phyloP scores from a whole-genome alignment of 2,888 invertebrate species.

The Trichopria drosophilae region DNA sequence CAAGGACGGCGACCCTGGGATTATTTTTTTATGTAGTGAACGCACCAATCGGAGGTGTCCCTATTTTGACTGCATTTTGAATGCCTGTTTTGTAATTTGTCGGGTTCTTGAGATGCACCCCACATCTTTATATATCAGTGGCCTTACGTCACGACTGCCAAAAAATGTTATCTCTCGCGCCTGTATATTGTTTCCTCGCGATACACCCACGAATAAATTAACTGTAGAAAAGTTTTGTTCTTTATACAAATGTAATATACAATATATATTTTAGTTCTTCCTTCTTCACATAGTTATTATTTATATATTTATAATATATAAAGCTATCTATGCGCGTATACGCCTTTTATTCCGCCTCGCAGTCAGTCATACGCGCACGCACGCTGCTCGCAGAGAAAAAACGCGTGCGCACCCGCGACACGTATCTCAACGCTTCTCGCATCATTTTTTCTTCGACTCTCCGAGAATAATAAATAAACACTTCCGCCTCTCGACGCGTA shows the following conservation, averaged over 20 bases:
- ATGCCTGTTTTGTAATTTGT: too few species aligned
- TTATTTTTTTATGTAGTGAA: too few species aligned
- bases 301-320: conserved; percentile 54
- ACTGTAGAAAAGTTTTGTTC: conserved; percentile 56
- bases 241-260: conserved; percentile 60
- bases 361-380: too few species aligned
- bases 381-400: too few species aligned
- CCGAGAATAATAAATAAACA: conserved; percentile 48
- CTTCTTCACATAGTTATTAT: conserved; percentile 43
- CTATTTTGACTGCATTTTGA: too few species aligned
- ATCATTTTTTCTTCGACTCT: conserved; percentile 26
- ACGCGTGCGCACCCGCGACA: too few species aligned
- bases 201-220: conserved; percentile 58
- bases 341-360: too few species aligned
- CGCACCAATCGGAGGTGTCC: too few species aligned
- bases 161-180: conserved; percentile 33
- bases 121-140: too few species aligned
- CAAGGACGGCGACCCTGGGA: too few species aligned
- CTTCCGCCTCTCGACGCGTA: conserved; percentile 39
- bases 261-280: conserved; percentile 52
- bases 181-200: conserved; percentile 46
- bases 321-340: conserved; percentile 53
- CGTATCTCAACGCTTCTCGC: background rate
- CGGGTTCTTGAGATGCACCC: too few species aligned
- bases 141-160: too few species aligned